A percentile compares a stretch with the other conserved stretches of the same genome.
Conservation (phyloP, 2,113 vertebrate species). For the Callaeas wilsoni region DNA sequence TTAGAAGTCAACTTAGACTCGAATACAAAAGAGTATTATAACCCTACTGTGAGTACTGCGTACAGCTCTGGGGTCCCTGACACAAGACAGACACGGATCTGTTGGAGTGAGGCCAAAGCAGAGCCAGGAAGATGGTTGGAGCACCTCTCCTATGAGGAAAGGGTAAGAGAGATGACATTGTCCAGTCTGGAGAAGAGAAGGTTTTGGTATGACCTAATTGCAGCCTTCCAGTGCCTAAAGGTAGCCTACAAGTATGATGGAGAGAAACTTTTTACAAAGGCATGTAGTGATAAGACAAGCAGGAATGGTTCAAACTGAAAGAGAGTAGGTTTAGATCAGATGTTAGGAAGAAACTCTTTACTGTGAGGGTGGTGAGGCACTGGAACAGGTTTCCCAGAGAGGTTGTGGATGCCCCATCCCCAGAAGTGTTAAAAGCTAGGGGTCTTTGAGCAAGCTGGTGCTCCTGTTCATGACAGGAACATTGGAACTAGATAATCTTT, state of each 20-base stretch:
- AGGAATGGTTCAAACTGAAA: background rate
- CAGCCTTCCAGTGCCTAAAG: background rate
- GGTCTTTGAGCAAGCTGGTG: background rate
- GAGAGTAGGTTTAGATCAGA: background rate
- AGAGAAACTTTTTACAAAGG: background rate
- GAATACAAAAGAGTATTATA: background rate
- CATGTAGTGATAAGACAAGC: background rate
- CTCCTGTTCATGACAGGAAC: background rate
- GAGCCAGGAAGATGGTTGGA: background rate
- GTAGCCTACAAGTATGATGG: background rate
- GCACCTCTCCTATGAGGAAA: background rate
- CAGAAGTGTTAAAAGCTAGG: background rate
- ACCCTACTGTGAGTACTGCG: background rate
- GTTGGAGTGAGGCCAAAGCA: background rate
- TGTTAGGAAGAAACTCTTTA: background rate
- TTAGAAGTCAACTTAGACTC: background rate
- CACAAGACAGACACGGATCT: background rate
- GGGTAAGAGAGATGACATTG: background rate
- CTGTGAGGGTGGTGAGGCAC: background rate
- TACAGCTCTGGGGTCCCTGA: background rate
- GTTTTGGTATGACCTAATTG: background rate
- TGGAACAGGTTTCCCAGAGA: background rate
- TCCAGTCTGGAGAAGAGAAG: background rate
- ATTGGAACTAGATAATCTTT: background rate
- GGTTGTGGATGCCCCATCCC: background rate